Percentiles rank a stretch among this genome's conserved stretches.
Conservation (phyloP, 2,888 invertebrate species). For the Coronaproctus castanopsis region DNA sequence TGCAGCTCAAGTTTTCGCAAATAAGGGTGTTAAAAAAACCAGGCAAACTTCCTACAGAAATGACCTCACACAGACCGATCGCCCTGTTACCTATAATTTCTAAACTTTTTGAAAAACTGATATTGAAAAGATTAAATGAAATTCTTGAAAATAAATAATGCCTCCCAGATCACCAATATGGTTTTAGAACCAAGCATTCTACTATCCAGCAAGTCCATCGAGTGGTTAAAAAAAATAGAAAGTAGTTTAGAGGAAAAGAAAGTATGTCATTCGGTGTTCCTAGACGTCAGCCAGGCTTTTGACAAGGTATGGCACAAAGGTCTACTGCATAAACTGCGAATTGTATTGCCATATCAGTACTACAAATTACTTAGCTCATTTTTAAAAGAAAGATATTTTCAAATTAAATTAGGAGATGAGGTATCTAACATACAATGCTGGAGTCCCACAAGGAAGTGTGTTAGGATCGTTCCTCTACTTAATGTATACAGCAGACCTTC, state of each 20-base stretch:
- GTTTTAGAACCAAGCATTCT: neutral
- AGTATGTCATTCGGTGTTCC: neutral
- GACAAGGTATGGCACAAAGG: neutral
- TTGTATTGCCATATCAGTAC: too few species aligned
- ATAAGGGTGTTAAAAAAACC: neutral
- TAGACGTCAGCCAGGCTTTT: neutral
- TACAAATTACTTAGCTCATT: too few species aligned
- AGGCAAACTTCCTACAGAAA: neutral
- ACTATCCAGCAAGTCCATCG: neutral
- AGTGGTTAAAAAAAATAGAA: neutral
- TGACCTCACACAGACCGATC: neutral
- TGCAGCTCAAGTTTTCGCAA: neutral
- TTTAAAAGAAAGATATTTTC: too few species aligned
- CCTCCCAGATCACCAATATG: neutral
- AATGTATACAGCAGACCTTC: too few species aligned
- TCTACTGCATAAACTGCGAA: too few species aligned
- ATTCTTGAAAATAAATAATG: neutral
- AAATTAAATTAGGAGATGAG: too few species aligned
- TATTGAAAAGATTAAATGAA: neutral
- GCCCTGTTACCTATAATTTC: neutral
- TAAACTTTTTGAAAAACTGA: neutral
- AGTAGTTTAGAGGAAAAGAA: neutral
- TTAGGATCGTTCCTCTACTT: too few species aligned
- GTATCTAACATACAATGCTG: too few species aligned
- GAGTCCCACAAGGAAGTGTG: too few species aligned